Base-by-base conservation (phyloP, 2,113 vertebrate genomes). In the Parotia lawesii region DNA sequence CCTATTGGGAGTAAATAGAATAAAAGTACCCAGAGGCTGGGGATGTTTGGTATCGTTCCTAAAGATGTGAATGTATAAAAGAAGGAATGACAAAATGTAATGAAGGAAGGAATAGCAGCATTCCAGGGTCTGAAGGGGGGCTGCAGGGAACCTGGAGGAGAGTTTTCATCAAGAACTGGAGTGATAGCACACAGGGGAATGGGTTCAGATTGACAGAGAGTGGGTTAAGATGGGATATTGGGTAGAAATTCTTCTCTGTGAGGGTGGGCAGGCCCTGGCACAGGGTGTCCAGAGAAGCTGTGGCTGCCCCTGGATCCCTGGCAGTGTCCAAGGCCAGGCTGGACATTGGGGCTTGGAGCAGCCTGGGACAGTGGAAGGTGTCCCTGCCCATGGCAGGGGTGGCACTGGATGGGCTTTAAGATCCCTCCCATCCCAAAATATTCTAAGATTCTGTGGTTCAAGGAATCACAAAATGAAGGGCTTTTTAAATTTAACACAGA, bases 171-270 rank as follows among this genome's bases (percentile, higher is more conserved):
- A 11, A 9, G 67, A 58, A 4, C 47, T 47, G 64, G 47, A 45
- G 38, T 7, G 47, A 40, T 2, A 2, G 56, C 11, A n/a, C 10
- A 9, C 12, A 3, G 22, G 44, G 15, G 12, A 61, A 38, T 27
- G 37, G 47, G 23, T 13, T 61, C 28, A 45, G 3, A 45, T 9
- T 23, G 28, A 12, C 28, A 45, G 57, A 21, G 38, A 5, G 33
- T 8, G 2, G 48, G 17, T 13, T 45, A 17, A 18, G 33, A 28
- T 56, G n/a, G 28, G 1, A 73, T 47, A 1, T 18, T 33, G 69
- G 58, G n/a, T 6, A 23, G 7, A 0, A 72, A 64, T 64, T 2
- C 1, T 2, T 53, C 38, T 9, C 33, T 72, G 57, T 0, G 4
- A 72, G 33, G 33, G 33, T 17, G 27, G 37, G 16, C 0, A 58